Evolutionary conservation across 2,797 vertebrate species (phyloP), one percentile per base, ranked within the genome.

Genomic region (Epinephelus coioides): DNA sequence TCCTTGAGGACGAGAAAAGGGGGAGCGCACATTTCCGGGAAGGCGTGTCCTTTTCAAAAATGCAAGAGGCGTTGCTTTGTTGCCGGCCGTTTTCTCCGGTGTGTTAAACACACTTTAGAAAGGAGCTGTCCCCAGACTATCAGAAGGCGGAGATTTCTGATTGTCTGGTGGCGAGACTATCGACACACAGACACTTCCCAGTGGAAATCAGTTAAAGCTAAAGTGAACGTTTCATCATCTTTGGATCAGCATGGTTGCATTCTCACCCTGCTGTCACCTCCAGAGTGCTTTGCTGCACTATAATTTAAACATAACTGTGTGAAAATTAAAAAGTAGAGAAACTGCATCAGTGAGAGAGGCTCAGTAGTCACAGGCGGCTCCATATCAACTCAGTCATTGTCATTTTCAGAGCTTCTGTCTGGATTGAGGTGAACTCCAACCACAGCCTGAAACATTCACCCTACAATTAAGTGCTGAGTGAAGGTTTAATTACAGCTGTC

Each of bases 401-500:
- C 10, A 0, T 51, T 70, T 54, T 57, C 43, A 47, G 72, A 50
- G 68, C 18, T 30, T 12, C 76, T 15, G 2, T 59, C 23, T n/a
- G 2, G 47, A 25, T 21, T 1, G 54, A 65, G 18, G 6, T 47
- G 67, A 70, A 51, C 40, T 10, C 19, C 6, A 60, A 44, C 30
- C 30, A 19, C n/a, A 51, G 70, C 13, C 6, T 34, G 21, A 82
- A 61, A 27, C 71, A 15, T 43, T 17, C 10, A 21, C 10, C 5
- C 57, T 11, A 2, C 27, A 66, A n/a, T 59, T 55, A 23, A 13
- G 19, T 11, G 17, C 49, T 23, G 23, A 66, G 13, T 14, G 51
- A 75, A 40, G 27, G 13, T 1, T 4, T 71, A 54, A 84, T n/a
- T 71, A 63, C 46, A 57, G 69, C 71, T 34, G 72, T 59, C 75